phyloP scores from a whole-genome alignment of 2,888 invertebrate species.

The Morpho achilles region DNA sequence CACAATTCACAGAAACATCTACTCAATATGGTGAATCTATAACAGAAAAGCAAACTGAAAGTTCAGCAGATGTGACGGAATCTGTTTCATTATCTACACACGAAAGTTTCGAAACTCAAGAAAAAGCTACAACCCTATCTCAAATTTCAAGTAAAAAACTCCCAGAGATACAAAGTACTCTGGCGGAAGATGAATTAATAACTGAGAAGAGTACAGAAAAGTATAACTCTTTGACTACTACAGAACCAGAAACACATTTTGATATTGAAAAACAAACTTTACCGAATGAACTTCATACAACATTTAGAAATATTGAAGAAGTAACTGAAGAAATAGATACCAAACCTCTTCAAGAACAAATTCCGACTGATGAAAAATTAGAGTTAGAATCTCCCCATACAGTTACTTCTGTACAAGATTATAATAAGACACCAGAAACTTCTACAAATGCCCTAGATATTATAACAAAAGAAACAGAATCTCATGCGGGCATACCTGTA shows the following conservation, averaged over 20 bases:
- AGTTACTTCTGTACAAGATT: not conserved
- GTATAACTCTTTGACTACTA: not conserved
- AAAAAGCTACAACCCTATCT: not conserved
- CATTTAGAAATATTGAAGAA: not conserved
- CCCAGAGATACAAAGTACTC: not conserved
- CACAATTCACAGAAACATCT: not conserved
- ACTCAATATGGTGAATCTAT: not conserved
- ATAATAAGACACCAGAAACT: not conserved
- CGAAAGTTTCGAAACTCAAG: conserved; percentile 15
- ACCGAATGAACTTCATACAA: not conserved
- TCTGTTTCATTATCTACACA: not conserved
- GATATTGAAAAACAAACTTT: not conserved
- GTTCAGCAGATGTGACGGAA: not conserved
- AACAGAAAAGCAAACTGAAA: not conserved
- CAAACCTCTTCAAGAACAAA: not conserved
- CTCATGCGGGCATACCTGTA: not conserved
- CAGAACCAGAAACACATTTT: not conserved
- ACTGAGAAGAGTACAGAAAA: not conserved
- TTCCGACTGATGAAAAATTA: conserved; percentile 4
- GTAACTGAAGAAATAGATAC: not conserved
- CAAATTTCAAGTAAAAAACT: conserved; percentile 1
- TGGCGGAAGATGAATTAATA: not conserved
- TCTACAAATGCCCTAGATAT: conserved; percentile 1
- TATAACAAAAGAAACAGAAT: not conserved
- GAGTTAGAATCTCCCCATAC: not conserved